Conservation (phyloP, 2,888 invertebrate species). For the Hydroisotoma schaefferi region DNA sequence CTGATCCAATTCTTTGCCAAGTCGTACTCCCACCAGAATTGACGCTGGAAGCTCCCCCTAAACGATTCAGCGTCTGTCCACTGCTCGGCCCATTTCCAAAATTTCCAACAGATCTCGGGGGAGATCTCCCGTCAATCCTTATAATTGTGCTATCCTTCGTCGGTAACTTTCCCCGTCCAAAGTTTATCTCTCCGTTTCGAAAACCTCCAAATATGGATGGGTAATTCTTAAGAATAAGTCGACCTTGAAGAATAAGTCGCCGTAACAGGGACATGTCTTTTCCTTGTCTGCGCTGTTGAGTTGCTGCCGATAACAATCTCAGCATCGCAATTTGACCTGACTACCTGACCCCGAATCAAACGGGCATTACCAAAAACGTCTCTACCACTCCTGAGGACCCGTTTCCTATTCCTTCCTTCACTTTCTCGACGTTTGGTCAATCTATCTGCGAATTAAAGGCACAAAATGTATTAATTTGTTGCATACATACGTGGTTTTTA, state of each 20-base stretch:
- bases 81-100: not conserved
- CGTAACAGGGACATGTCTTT: slow-evolving; percentile 45
- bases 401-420: too few relatives aligned
- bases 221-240: slow-evolving; percentile 35
- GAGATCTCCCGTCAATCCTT: slow-evolving; percentile 9
- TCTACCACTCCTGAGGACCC: too few relatives aligned
- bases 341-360: too few relatives aligned
- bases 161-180: not conserved
- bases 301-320: slow-evolving; percentile 26
- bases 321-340: slow-evolving; percentile 4
- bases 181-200: slow-evolving; percentile 15
- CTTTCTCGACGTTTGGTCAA: too few relatives aligned
- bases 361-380: too few relatives aligned
- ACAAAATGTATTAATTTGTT: too few relatives aligned
- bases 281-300: slow-evolving; percentile 27
- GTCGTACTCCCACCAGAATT: slow-evolving; percentile 11
- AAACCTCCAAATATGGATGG: slow-evolving; percentile 20
- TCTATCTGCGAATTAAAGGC: too few relatives aligned
- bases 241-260: slow-evolving; percentile 41
- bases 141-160: not conserved
- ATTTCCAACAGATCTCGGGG: not conserved
- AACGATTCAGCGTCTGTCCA: not conserved
- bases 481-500: too few relatives aligned
- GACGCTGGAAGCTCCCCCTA: not conserved
- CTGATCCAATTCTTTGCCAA: slow-evolving; percentile 41